A percentile compares a stretch with the other conserved stretches of the same genome.
Evolutionary conservation across 1,140 invertebrate genomes (phyloP).

Genomic region (Dinoponera quadriceps): DNA sequence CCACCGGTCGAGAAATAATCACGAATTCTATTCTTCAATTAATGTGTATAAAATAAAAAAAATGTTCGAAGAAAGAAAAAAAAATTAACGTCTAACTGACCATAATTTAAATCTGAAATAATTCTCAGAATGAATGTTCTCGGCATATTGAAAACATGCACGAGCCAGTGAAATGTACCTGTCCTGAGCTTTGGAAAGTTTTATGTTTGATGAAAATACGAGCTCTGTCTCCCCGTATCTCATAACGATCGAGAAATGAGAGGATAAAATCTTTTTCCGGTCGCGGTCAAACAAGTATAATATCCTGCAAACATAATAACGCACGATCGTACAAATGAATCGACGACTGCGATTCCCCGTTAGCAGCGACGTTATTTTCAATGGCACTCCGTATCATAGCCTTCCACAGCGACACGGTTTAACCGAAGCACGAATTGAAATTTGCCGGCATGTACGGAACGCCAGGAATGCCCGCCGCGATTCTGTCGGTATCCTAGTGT

Average conservation of each 20-base stretch:
- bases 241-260: neutral
- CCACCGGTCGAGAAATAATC: no score
- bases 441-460: slow-evolving; percentile 50
- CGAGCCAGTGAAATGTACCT: neutral
- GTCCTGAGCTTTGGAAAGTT: neutral
- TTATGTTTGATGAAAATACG: neutral
- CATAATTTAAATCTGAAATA: neutral
- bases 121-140: neutral
- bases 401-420: slow-evolving; percentile 28
- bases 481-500: slow-evolving; percentile 44
- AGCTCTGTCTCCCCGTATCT: neutral
- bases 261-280: neutral
- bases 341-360: neutral
- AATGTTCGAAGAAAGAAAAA: no score
- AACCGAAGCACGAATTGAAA: slow-evolving; percentile 57
- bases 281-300: neutral
- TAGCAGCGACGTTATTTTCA: slow-evolving; percentile 24
- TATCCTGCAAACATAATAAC: neutral
- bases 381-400: slow-evolving; percentile 8
- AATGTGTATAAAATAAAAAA: no score
- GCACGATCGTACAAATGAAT: neutral
- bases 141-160: neutral
- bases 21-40: no score
- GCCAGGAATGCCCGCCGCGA: slow-evolving; percentile 45
- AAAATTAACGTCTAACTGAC: no score